Percentiles rank a stretch among this genome's conserved stretches.
These are phyloP conservation scores for Drosophila pectinifera DNA, from an alignment of 1,140 invertebrate genomes.

Conservation along the genomic window DNA sequence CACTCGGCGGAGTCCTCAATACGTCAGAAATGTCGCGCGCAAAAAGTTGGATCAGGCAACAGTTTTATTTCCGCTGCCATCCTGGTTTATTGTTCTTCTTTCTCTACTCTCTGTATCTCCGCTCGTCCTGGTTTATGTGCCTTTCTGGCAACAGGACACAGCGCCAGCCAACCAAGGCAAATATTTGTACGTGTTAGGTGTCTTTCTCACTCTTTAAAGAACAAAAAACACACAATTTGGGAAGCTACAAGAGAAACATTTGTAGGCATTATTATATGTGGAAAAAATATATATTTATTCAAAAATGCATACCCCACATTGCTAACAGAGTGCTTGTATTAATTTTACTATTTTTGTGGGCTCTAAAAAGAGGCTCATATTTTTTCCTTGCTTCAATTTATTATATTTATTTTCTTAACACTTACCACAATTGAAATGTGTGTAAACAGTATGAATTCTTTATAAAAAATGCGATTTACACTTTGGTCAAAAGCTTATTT, in stretches of 20 bases:
- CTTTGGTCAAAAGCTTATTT: background rate
- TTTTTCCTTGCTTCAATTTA: background rate
- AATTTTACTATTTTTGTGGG: background rate
- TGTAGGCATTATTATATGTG: background rate
- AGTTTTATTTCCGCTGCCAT: constrained; percentile 46
- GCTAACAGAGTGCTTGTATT: background rate
- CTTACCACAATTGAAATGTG: background rate
- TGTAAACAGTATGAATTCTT: background rate
- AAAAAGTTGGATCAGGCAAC: constrained; percentile 27
- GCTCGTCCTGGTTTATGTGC: constrained; percentile 9
- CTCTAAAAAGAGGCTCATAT: background rate
- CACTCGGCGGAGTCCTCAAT: constrained; percentile 17
- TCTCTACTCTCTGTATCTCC: background rate
- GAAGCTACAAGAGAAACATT: background rate
- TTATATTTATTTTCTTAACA: background rate
- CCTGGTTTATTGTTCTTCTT: constrained; percentile 29
- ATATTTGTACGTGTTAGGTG: constrained; percentile 5
- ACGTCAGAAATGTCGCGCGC: constrained; percentile 32
- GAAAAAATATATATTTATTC: background rate
- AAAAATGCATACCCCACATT: background rate
- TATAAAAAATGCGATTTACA: background rate
- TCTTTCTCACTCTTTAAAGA: constrained; percentile 4
- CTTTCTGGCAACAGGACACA: constrained; percentile 1
- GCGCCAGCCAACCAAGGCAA: background rate
- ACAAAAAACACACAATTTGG: background rate